Conservation (phyloP, 1,140 invertebrate species). For the Carposina sasakii region DNA sequence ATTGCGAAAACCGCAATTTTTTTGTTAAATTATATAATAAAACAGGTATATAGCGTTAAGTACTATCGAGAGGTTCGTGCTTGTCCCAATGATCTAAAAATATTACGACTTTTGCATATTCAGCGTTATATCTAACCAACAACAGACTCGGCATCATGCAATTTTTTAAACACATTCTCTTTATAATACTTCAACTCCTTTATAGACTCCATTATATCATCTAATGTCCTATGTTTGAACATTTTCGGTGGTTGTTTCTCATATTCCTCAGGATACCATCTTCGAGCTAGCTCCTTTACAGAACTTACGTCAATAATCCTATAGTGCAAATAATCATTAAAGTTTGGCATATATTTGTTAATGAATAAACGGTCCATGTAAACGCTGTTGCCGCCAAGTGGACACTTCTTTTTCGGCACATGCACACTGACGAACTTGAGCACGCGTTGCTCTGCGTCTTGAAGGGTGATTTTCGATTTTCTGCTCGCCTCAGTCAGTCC, state of each 20-base stretch:
- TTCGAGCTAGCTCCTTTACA: slow-evolving; percentile 86
- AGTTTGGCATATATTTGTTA: slow-evolving; percentile 81
- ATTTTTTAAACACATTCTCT: slow-evolving; percentile 46
- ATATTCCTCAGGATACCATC: slow-evolving; percentile 82
- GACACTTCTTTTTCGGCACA: slow-evolving; percentile 77
- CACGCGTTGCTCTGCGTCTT: slow-evolving; percentile 80
- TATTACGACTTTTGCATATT: too few species aligned
- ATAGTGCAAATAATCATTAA: slow-evolving; percentile 91
- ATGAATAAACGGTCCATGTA: slow-evolving; percentile 90
- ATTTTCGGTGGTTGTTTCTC: slow-evolving; percentile 77
- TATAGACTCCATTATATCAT: slow-evolving; percentile 92
- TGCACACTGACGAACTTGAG: slow-evolving; percentile 83
- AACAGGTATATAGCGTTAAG: too few species aligned
- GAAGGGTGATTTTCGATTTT: slow-evolving; percentile 78
- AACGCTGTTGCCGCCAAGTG: slow-evolving; percentile 92
- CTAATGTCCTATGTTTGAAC: slow-evolving; percentile 81
- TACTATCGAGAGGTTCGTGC: too few species aligned
- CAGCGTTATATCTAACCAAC: too few species aligned
- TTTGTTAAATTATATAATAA: too few species aligned
- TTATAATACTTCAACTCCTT: slow-evolving; percentile 85
- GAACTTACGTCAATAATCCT: slow-evolving; percentile 94
- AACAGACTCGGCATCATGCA: too few species aligned
- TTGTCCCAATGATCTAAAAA: too few species aligned
- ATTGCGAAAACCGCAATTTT: too few species aligned
- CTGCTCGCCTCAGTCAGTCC: slow-evolving; percentile 82